Base-by-base conservation (phyloP, 1,140 invertebrate genomes). In the Aphis craccivora region DNA sequence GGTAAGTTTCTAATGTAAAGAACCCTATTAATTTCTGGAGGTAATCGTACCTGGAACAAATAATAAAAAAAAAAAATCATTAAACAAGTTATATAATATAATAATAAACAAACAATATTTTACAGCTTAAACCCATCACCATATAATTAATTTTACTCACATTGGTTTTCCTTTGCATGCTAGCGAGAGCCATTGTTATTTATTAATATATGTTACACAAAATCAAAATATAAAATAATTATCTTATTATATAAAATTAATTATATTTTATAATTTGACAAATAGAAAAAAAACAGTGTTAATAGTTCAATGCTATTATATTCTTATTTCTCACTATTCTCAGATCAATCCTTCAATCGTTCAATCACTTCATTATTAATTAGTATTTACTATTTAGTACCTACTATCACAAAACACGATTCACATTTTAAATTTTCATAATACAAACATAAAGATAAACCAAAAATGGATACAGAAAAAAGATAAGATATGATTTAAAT, bases 11-110 rank as follows among this genome's bases (percentile, higher is more conserved):
- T 96, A 5, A 99, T 97, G 95, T 99, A 99, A 30, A 99, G 95
- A 91, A 99, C 98, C 95, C 99, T 96, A 95, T 99, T 99, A 1
- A 99, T 99, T 96, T 99, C 99, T 93, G 99, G 99, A 76, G 99
- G 99, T 94, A 99, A 96, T 94, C 99, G 97, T 60, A 99, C 98
- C 98, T 99, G 94, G 83, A 96, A 96, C 93, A 67, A 90, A 90
- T 89, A 89, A 35, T 14, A 37, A 11, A 37, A 53, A 37, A 37
- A 53, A 37, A 23, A 94, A 89, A 45, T 43, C 94, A 94, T 94
- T n/a, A 94, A 55, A 94, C 94, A 94, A 94, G 90, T 55, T 25
- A 5, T 90, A 23, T 35, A 55, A 23, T 35, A 55, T 6, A 48
- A 40, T 60, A 40, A 20, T 89, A 53, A 35, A 25, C 20, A 37